These are phyloP conservation scores for Danaus melanippus DNA, from an alignment of 1,140 invertebrate genomes.

Conservation along the genomic window DNA sequence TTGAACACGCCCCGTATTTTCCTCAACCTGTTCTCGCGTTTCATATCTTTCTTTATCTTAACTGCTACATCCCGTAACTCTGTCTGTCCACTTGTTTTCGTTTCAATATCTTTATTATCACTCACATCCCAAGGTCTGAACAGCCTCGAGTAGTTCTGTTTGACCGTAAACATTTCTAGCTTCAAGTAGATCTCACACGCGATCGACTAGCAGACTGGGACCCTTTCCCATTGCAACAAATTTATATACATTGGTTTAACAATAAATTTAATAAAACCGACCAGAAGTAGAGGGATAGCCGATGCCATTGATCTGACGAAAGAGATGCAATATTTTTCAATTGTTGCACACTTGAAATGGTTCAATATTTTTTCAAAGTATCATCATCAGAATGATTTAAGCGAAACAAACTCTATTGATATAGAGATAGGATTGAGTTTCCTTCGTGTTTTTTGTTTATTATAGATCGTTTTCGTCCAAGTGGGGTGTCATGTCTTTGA, in stretches of 20 bases:
- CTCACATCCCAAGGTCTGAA: constrained; percentile 68
- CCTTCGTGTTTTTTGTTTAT: constrained; percentile 4
- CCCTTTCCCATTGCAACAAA: constrained; percentile 61
- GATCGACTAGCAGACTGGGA: constrained; percentile 48
- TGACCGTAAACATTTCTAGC: constrained; percentile 45
- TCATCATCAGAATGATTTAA: constrained; percentile 15
- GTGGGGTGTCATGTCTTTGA: constrained; percentile 52
- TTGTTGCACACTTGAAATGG: constrained; percentile 60
- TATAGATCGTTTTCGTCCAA: constrained; percentile 24
- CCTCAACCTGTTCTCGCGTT: constrained; percentile 55
- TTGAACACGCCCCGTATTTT: constrained; percentile 63
- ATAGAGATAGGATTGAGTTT: constrained; percentile 19
- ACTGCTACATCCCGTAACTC: constrained; percentile 20
- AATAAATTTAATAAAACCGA: constrained; percentile 70
- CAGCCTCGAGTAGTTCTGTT: constrained; percentile 54
- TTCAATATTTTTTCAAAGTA: constrained; percentile 19
- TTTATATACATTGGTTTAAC: constrained; percentile 70
- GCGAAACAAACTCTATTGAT: not conserved
- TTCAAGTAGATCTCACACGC: constrained; percentile 37
- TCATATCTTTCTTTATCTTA: constrained; percentile 43
- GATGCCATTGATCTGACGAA: constrained; percentile 59
- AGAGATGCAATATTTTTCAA: constrained; percentile 70
- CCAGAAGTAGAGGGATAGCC: constrained; percentile 58
- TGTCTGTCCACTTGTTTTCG: constrained; percentile 25
- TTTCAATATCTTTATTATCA: constrained; percentile 29